Evolutionary conservation across 2,797 vertebrate species (phyloP).

Genomic region (Acropternis orthonyx): DNA sequence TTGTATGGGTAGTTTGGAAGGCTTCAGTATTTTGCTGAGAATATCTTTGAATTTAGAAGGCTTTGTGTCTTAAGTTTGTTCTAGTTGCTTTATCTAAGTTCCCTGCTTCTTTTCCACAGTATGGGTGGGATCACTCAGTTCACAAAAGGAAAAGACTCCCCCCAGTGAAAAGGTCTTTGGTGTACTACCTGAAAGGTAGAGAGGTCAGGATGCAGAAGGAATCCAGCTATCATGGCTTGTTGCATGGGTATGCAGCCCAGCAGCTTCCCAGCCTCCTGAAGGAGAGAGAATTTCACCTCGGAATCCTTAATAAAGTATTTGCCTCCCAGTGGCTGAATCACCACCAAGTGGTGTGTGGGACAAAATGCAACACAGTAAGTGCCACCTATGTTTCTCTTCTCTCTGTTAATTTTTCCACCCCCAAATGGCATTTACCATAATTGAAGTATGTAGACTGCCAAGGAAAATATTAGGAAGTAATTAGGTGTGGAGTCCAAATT

Average conservation of each 20-base stretch:
- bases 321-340: conserved; percentile 98
- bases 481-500: background rate
- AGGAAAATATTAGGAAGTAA: background rate
- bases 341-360: conserved; percentile 95
- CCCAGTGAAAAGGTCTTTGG: conserved; percentile 86
- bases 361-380: conserved; percentile 97
- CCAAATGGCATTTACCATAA: background rate
- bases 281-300: conserved; percentile 92
- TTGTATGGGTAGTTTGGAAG: background rate
- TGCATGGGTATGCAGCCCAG: conserved; percentile 89
- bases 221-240: conserved; percentile 83
- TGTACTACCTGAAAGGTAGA: conserved; percentile 89
- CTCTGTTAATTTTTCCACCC: background rate
- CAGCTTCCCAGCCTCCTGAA: conserved; percentile 89
- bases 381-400: background rate
- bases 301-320: conserved; percentile 95
- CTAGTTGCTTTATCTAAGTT: background rate
- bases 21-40: background rate
- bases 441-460: background rate
- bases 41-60: background rate
- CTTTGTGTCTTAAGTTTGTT: background rate
- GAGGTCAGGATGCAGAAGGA: conserved; percentile 87
- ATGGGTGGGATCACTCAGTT: conserved; percentile 74
- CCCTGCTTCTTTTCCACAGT: conserved; percentile 32
- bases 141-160: conserved; percentile 84